Conservation (phyloP, 2,113 vertebrate genomes). For the Chamaetylas fuelleborni region DNA sequence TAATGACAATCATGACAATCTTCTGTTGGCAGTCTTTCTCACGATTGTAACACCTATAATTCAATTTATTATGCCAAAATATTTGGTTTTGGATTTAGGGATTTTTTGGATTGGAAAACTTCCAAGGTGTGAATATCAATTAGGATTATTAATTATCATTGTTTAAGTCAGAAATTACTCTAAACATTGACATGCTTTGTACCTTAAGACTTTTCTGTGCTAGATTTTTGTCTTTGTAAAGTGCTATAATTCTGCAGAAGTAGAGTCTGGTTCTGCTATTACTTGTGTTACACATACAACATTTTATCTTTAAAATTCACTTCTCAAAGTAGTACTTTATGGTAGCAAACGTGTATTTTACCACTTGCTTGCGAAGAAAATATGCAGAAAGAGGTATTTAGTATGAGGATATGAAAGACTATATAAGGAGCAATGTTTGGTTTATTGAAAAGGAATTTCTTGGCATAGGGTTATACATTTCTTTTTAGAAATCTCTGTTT, state of each 20-base stretch:
- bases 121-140: not conserved
- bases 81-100: not conserved
- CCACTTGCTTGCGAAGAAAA: not conserved
- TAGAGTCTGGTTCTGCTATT: not conserved
- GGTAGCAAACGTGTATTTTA: not conserved
- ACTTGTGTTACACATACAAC: not conserved
- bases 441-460: not conserved
- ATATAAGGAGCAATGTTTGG: not conserved
- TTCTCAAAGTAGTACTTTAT: not conserved
- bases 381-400: not conserved
- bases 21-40: not conserved
- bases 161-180: not conserved
- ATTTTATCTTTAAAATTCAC: not conserved
- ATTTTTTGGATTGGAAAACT: not conserved
- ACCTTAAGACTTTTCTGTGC: fast-evolving
- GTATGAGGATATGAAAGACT: not conserved
- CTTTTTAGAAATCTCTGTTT: not conserved
- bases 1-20: not conserved
- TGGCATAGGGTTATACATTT: not conserved
- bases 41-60: not conserved
- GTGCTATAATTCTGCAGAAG: not conserved
- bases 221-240: not conserved
- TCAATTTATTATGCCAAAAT: not conserved
- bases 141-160: not conserved
- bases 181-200: not conserved